Evolutionary conservation across 2,113 vertebrate species (phyloP), one percentile per base, ranked within the genome.

Genomic region (Oryzias javanicus): DNA sequence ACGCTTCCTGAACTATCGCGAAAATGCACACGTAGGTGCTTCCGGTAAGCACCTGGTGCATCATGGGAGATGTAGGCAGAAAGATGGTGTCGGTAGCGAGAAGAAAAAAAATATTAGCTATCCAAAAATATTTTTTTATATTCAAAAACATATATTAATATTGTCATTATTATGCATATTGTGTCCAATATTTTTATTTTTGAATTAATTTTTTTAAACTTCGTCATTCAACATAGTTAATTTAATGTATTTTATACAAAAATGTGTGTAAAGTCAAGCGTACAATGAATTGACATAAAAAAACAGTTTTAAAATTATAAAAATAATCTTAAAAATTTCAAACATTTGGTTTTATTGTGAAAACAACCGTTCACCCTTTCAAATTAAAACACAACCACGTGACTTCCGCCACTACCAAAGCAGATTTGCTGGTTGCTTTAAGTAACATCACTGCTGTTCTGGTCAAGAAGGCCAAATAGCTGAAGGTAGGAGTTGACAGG

Each of bases 401-500:
- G 16, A 56, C 24, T 79, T 86, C 82, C 84, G 69, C 54, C 70
- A n/a, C 58, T 70, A 42, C 68, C 24, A 58, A 77, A 69, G n/a
- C 22, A 5, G 3, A 55, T 55, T 22, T 6, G 49, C 20, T 72
- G 47, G 70, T 55, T 49, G 60, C 22, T 45, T 19, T 49, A 47
- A 35, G 4, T 70, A 14, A 24, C 20, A 64, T 53, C 69, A 65
- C 44, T 69, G 89, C 91, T 92, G 90, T 90, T 91, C 88, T 91
- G 89, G 91, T 91, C 90, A 40, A 90, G 88, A 90, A 92, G 91
- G 86, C 91, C 91, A 91, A 92, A 92, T 90, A 91, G 91, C 91
- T 82, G 72, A 83, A 90, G 90, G 91, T 92, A 89, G 85, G 86
- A 74, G 7, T 1, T 4, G 1, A 3, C 40, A 35, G 19, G 13